Evolutionary conservation across 2,113 vertebrate genomes (phyloP).

Genomic region (Hyperopisus bebe): DNA sequence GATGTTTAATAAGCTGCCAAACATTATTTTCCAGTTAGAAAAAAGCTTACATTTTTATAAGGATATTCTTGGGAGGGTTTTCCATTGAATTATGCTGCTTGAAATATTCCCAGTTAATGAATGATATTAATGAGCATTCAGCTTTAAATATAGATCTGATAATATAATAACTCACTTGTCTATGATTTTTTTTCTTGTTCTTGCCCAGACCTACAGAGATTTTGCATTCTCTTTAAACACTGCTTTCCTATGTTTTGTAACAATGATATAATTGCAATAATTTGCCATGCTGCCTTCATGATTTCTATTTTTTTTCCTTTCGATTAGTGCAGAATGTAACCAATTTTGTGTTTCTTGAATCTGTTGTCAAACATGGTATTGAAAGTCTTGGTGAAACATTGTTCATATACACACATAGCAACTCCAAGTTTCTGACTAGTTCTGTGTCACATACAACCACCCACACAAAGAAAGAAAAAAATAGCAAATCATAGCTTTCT

Average conservation of each 20-base stretch:
- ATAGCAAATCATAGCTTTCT: not conserved
- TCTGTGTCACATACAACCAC: conserved; percentile 5
- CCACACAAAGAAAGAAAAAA: not conserved
- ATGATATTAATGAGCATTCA: not conserved
- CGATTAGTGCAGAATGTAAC: not conserved
- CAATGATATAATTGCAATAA: not conserved
- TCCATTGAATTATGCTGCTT: not conserved
- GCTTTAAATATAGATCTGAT: not conserved
- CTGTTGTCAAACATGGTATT: not conserved
- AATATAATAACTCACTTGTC: not conserved
- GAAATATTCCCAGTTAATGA: not conserved
- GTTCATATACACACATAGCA: not conserved
- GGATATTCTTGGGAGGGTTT: not conserved
- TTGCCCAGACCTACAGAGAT: not conserved
- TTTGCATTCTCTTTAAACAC: not conserved
- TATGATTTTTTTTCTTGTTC: not conserved
- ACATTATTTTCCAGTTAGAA: not conserved
- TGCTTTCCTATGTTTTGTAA: not conserved
- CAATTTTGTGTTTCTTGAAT: not conserved
- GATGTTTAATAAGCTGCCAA: conserved; percentile 15
- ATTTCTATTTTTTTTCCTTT: not conserved
- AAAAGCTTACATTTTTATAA: not conserved
- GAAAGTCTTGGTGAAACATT: not conserved
- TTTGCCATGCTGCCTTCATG: not conserved
- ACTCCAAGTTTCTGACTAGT: conserved; percentile 9